Conservation (phyloP, 1,140 invertebrate genomes). For the Drosophila nasuta region DNA sequence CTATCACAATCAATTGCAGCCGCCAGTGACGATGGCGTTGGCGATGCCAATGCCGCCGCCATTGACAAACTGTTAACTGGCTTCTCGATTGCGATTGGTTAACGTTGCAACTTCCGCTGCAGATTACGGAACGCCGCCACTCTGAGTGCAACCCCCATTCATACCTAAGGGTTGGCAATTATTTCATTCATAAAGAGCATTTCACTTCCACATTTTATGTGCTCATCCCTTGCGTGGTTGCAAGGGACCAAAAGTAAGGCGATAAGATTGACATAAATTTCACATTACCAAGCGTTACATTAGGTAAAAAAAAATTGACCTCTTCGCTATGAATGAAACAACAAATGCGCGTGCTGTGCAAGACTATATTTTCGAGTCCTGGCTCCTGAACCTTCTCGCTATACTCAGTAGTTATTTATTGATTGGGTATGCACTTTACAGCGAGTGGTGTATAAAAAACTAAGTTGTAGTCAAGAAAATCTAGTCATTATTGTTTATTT, state of each 20-base stretch:
- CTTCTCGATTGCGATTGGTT: slow-evolving; percentile 58
- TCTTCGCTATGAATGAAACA: slow-evolving; percentile 71
- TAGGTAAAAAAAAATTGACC: slow-evolving; percentile 48
- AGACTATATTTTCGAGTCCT: background rate
- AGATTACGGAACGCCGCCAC: slow-evolving; percentile 39
- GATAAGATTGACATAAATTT: slow-evolving; percentile 82
- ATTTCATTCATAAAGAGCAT: slow-evolving; percentile 64
- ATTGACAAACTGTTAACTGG: slow-evolving; percentile 67
- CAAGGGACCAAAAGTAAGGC: slow-evolving; percentile 46
- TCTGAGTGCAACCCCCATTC: slow-evolving; percentile 37
- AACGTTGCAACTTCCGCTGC: slow-evolving; percentile 42
- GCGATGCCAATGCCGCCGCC: slow-evolving; percentile 67
- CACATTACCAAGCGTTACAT: slow-evolving; percentile 64
- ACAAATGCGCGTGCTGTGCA: slow-evolving; percentile 44
- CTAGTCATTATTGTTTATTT: too few species aligned
- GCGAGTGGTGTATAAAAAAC: background rate
- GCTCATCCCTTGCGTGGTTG: slow-evolving; percentile 28
- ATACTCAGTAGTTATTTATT: background rate
- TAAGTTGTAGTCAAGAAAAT: too few species aligned
- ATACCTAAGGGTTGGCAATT: slow-evolving; percentile 43
- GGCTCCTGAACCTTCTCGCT: background rate
- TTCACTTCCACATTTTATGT: slow-evolving; percentile 48
- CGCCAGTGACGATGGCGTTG: slow-evolving; percentile 33
- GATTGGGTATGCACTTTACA: background rate
- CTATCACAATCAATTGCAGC: slow-evolving; percentile 56